phyloP scores from a whole-genome alignment of 1,140 invertebrate genomes.

The Dolichoris vasculosae region DNA sequence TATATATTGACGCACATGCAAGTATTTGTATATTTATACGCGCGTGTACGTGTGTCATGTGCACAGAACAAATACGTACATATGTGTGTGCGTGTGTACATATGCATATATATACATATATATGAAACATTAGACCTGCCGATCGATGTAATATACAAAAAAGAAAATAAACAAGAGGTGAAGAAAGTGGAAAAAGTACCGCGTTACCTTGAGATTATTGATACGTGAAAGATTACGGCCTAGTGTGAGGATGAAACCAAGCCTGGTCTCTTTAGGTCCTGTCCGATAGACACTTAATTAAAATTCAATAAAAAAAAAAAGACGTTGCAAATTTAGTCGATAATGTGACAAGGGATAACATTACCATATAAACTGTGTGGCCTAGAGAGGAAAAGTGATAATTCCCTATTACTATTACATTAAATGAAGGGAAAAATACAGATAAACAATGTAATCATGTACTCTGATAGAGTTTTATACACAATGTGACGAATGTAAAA shows the following conservation, averaged over 20 bases:
- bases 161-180: conserved; percentile 13
- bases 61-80: neutral
- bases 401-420: conserved; percentile 69
- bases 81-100: neutral
- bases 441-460: conserved; percentile 73
- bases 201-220: conserved; percentile 56
- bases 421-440: conserved; percentile 62
- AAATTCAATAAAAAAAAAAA: conserved; percentile 55
- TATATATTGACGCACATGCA: conserved; percentile 20
- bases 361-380: conserved; percentile 72
- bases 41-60: neutral
- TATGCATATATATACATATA: conserved; percentile 43
- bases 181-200: conserved; percentile 32
- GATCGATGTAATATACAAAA: conserved; percentile 46
- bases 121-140: neutral
- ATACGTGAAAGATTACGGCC: conserved; percentile 64
- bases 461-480: conserved; percentile 76
- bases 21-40: neutral
- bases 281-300: conserved; percentile 62
- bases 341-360: conserved; percentile 63
- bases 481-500: conserved; percentile 73
- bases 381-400: conserved; percentile 75
- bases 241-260: conserved; percentile 73
- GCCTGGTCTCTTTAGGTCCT: conserved; percentile 70
- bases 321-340: conserved; percentile 63